Evolutionary conservation across 2,797 vertebrate species (phyloP).

Genomic region (Gymnoscopelus braueri): DNA sequence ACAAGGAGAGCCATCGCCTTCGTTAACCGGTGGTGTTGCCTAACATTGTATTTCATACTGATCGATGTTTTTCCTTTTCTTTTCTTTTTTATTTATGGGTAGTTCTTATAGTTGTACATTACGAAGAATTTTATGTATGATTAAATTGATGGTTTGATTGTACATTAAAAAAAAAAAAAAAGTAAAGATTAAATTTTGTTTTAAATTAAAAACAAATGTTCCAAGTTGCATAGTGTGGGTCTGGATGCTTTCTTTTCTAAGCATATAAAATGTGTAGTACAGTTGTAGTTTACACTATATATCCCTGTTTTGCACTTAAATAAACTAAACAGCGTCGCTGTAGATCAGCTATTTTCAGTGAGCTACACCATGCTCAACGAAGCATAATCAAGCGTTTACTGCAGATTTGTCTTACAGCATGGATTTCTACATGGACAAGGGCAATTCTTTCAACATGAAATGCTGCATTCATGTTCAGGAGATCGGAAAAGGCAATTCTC

Average conservation of each 20-base stretch:
- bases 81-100: conserved; percentile 81
- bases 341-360: too few species aligned
- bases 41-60: conserved; percentile 88
- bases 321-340: too few species aligned
- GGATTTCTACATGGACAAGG: too few species aligned
- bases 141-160: conserved; percentile 91
- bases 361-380: too few species aligned
- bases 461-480: too few species aligned
- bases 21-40: conserved; percentile 86
- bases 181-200: conserved; percentile 80
- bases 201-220: conserved; percentile 75
- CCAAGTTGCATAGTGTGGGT: conserved; percentile 28
- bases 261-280: too few species aligned
- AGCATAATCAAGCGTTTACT: too few species aligned
- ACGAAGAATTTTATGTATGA: conserved; percentile 83
- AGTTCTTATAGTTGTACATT: conserved; percentile 89
- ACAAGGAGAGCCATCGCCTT: conserved; percentile 81
- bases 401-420: too few species aligned
- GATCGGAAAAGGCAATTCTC: too few species aligned
- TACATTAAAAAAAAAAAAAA: conserved; percentile 78
- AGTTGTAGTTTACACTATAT: too few species aligned
- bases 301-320: too few species aligned
- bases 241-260: not conserved
- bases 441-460: too few species aligned
- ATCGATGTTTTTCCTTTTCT: conserved; percentile 77